Base-by-base conservation (phyloP, 2,797 vertebrate species). In the Vespertilio murinus region DNA sequence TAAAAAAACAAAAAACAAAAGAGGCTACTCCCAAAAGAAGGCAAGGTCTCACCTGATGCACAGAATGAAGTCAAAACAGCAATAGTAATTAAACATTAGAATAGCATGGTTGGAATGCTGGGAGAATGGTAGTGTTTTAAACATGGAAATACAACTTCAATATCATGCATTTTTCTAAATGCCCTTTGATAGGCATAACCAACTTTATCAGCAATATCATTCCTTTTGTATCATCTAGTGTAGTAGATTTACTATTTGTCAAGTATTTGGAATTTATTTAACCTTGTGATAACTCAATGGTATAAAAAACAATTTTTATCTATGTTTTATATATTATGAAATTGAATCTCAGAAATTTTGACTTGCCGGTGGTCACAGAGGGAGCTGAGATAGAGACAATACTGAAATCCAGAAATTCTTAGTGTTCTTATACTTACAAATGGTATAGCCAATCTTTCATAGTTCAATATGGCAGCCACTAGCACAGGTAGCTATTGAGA, bases 71-170 rank as follows among this genome's bases (percentile, higher is more conserved):
- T 89, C 59, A 73, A 47, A 77, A 28, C 47, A 78, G 45, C 17
- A 56, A 54, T 54, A 93, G 40, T 28, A 81, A 94, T 64, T 91
- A 80, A 96, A n/a, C 42, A 75, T 12, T 49, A 67, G 71, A 88
- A 93, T 13, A 18, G 28, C 40, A 65, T 9, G 30, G 78, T 35
- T 65, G 30, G 35, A n/a, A 59, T 6, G 8, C 49, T 70, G 3
- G 14, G 52, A 17, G 45, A 69, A 71, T 80, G 30, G 91, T 38
- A 56, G 95, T 69, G n/a, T 52, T 38, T 38, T 38, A 28, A 85
- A 90, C 17, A 42, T 59, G 54, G 52, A 90, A 85, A 61, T 78
- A 64, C 5, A 79, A 49, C 20, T 81, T 35, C 64, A 22, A 77
- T 77, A 91, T 28, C 18, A 45, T 40, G 25, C 16, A 42, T 69